Conservation (phyloP, 2,113 vertebrate genomes). For the Triplophysa tibetana region DNA sequence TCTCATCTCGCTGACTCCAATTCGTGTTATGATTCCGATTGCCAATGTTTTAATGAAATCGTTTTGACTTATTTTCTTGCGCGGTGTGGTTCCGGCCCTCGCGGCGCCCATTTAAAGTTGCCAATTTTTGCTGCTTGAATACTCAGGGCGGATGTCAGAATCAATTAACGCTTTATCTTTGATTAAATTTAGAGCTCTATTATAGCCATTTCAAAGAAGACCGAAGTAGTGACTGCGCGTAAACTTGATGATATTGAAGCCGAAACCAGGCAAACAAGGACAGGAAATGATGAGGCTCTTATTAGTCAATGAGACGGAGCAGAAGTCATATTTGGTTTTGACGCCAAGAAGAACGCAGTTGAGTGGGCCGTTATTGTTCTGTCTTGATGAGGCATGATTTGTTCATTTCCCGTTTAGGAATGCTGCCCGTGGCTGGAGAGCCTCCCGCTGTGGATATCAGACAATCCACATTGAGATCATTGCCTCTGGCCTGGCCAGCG, state of each 20-base stretch:
- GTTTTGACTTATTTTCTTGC: neutral
- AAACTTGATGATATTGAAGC: slow-evolving; percentile 3
- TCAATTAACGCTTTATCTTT: neutral
- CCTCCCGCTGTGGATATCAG: neutral
- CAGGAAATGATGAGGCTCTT: slow-evolving; percentile 19
- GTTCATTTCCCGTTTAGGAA: slow-evolving; percentile 11
- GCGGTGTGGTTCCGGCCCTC: neutral
- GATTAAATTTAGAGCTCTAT: no score
- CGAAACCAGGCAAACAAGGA: neutral
- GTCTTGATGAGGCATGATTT: slow-evolving; percentile 32
- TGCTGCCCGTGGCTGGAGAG: slow-evolving; percentile 15
- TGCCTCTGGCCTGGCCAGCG: neutral
- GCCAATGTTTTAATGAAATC: slow-evolving; percentile 28
- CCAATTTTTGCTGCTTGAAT: neutral
- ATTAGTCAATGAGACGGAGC: slow-evolving; percentile 4
- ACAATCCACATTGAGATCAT: slow-evolving; percentile 31
- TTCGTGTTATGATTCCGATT: slow-evolving; percentile 12
- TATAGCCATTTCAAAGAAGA: no score
- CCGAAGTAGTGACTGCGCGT: neutral
- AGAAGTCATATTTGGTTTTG: slow-evolving; percentile 6
- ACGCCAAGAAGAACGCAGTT: neutral
- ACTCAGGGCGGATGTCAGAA: neutral
- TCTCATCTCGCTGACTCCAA: slow-evolving; percentile 22
- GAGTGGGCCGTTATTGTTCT: slow-evolving; percentile 1
- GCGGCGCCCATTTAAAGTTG: neutral